Base-by-base conservation (phyloP, 2,888 invertebrate genomes). In the Tenthredo amoena region DNA sequence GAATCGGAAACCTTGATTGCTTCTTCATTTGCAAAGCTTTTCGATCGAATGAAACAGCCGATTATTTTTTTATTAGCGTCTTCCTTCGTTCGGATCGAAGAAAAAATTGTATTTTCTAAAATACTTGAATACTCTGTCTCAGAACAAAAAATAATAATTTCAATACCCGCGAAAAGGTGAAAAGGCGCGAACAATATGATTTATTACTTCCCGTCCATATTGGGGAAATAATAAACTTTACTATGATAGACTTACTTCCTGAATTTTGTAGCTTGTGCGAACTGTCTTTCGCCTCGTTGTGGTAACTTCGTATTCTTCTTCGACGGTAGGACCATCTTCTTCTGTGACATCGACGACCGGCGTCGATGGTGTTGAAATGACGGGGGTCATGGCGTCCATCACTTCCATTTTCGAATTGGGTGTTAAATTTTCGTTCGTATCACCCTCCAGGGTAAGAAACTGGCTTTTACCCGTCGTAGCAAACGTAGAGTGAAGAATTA, bases 291-390 rank as follows among this genome's bases (percentile, higher is more conserved):
- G 91, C 76, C 92, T 90, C 31, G 92, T 93, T n/a, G 92, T 92
- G n/a, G 93, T 93, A 86, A 93, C 92, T 88, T 93, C 93, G 86
- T 93, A 93, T 40, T 90, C 91, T 86, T 93, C 93, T 86, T 92
- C 92, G 84, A 93, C 91, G 86, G 93, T 93, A 3, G 93, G 90
- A 72, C 91, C 91, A 88, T 91, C 89, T 77, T 92, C 90, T 81
- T 91, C 90, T 86, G 84, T 84, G 18, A 88, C 87, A 83, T 90
- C 89, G 68, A 88, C 88, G n/a, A 85, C 88, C 18, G 89, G 89
- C 72, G 82, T 89, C 86, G 89, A 88, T 82, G 90, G 88, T 86
- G 88, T 87, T 76, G 87, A 86, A 87, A 88, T 88, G 87, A 87
- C 87, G 86, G 90, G 90, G 87, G 87, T 89, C 86, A 90, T 88